phyloP scores from a whole-genome alignment of 2,797 vertebrate species.

The Sciurus carolinensis region DNA sequence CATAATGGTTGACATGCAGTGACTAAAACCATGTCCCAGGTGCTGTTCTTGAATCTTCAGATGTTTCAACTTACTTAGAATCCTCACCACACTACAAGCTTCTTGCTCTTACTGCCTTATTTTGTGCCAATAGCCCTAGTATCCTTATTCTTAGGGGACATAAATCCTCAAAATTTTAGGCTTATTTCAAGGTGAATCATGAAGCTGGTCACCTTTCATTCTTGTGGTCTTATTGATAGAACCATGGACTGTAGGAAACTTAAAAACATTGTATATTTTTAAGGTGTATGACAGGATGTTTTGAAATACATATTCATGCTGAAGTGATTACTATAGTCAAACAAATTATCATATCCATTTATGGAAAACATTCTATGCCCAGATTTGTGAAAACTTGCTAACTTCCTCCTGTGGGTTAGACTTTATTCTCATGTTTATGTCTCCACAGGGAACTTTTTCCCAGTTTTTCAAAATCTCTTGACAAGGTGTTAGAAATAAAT shows the following conservation, averaged over 20 bases:
- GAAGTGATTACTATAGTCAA: background rate
- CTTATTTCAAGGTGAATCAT: slow-evolving; percentile 8
- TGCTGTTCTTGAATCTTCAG: background rate
- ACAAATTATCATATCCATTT: background rate
- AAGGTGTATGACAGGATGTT: background rate
- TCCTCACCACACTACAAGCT: background rate
- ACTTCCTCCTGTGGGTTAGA: background rate
- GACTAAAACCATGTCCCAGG: background rate
- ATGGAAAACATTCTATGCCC: background rate
- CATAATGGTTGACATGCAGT: background rate
- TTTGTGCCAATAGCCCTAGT: background rate
- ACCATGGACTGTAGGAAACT: background rate
- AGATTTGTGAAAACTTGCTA: background rate
- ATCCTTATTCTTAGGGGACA: background rate
- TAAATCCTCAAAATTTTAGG: background rate
- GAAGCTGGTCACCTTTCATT: background rate
- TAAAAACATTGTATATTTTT: background rate
- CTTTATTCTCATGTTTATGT: background rate
- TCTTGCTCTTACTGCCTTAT: background rate
- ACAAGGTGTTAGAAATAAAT: slow-evolving; percentile 39
- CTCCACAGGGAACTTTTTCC: background rate
- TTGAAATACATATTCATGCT: background rate
- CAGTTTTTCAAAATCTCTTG: slow-evolving; percentile 55
- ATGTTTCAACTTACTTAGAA: background rate
- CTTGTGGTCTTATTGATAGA: background rate